phyloP scores from a whole-genome alignment of 2,113 vertebrate genomes.

The Aspidoscelis tigris region DNA sequence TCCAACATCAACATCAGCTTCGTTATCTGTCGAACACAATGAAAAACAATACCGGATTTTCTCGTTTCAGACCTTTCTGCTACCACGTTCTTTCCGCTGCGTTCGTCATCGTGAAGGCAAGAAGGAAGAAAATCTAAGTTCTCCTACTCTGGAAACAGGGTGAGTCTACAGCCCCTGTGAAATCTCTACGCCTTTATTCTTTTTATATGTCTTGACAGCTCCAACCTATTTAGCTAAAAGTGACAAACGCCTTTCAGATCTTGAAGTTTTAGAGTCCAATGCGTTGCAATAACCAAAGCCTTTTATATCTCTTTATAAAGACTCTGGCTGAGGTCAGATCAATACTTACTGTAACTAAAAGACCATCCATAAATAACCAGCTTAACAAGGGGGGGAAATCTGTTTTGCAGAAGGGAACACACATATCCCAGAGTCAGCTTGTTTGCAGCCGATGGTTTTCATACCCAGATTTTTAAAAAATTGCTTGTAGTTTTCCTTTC shows the following conservation, averaged over 20 bases:
- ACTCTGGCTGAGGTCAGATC: constrained; percentile 9
- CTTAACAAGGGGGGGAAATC: constrained; percentile 32
- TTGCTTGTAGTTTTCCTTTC: rapidly evolving
- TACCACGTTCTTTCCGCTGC: neutral
- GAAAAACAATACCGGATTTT: too few species aligned
- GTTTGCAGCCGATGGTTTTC: neutral
- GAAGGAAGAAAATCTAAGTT: neutral
- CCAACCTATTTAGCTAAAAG: constrained; percentile 6
- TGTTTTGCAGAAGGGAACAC: constrained; percentile 48
- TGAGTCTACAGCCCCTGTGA: neutral
- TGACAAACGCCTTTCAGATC: constrained; percentile 10
- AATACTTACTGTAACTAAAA: neutral
- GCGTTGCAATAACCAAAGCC: constrained; percentile 16
- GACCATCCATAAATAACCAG: constrained; percentile 2
- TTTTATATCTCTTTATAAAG: constrained; percentile 16
- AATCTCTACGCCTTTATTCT: neutral
- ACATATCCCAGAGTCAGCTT: neutral
- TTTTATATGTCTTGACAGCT: neutral
- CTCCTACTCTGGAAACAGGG: neutral
- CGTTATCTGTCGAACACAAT: neutral
- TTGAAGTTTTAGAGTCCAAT: constrained; percentile 38
- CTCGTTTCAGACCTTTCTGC: neutral
- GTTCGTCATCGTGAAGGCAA: neutral
- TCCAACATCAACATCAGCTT: neutral
- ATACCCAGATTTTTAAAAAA: neutral